A percentile compares a stretch with the other conserved stretches of the same genome.
Conservation (phyloP, 1,140 invertebrate genomes). For the Zaprionus davidi region DNA sequence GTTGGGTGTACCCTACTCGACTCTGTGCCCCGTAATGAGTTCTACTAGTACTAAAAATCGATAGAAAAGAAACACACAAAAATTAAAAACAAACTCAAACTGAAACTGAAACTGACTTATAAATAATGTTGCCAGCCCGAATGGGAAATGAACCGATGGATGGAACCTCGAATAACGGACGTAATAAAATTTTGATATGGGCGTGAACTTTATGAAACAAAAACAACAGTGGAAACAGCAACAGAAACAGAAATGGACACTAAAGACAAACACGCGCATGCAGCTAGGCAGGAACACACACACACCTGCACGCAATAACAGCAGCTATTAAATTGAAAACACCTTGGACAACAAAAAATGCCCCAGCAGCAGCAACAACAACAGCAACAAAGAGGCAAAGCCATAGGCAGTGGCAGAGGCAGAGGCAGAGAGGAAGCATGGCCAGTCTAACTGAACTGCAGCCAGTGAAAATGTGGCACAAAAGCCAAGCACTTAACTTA, state of each 20-base stretch:
- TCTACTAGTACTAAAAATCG: slow-evolving; percentile 62
- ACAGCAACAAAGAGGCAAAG: slow-evolving; percentile 11
- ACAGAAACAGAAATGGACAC: slow-evolving; percentile 33
- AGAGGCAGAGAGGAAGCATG: not conserved
- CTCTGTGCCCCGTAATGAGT: slow-evolving; percentile 53
- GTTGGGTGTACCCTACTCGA: slow-evolving; percentile 9
- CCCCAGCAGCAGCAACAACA: slow-evolving; percentile 37
- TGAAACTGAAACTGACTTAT: slow-evolving; percentile 54
- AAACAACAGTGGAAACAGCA: slow-evolving; percentile 5
- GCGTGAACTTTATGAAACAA: slow-evolving; percentile 75
- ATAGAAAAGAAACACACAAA: slow-evolving; percentile 74
- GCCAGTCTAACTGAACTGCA: slow-evolving; percentile 23
- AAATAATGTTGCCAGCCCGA: slow-evolving; percentile 55
- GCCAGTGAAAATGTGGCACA: slow-evolving; percentile 40
- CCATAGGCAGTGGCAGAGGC: slow-evolving; percentile 34
- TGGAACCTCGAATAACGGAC: slow-evolving; percentile 13
- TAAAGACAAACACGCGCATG: slow-evolving; percentile 75
- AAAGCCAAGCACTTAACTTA: slow-evolving; percentile 80
- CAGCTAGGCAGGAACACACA: slow-evolving; percentile 47
- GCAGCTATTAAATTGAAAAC: slow-evolving; percentile 71
- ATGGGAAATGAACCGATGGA: slow-evolving; percentile 15
- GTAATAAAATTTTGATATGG: slow-evolving; percentile 78
- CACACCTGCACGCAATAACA: slow-evolving; percentile 34
- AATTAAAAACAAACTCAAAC: slow-evolving; percentile 69
- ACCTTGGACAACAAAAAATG: slow-evolving; percentile 50